Evolutionary conservation across 2,888 invertebrate genomes (phyloP).

Genomic region (Epinotia bilunana): DNA sequence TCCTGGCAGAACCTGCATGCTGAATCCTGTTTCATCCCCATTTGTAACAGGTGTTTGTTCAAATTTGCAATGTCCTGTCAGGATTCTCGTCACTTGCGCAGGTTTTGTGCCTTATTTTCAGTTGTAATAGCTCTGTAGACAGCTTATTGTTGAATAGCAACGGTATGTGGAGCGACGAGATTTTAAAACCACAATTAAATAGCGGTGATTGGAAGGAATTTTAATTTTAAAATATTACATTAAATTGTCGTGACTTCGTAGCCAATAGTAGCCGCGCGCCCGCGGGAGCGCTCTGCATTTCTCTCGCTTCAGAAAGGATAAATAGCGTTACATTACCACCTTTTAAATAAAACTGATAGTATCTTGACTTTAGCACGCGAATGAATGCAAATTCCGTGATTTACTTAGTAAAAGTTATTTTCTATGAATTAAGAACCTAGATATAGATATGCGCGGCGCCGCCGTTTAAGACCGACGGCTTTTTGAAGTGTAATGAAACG

Average conservation of each 20-base stretch:
- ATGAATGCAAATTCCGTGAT: conserved; percentile 21
- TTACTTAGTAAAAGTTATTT: not conserved
- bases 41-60: too few relatives aligned
- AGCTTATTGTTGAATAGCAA: too few relatives aligned
- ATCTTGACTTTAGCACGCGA: conserved; percentile 34
- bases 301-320: conserved; percentile 26
- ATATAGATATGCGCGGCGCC: not conserved
- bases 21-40: too few relatives aligned
- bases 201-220: too few relatives aligned
- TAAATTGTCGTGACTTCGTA: conserved; percentile 8
- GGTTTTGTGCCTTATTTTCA: too few relatives aligned
- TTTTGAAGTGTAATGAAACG: conserved; percentile 2
- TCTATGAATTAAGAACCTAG: not conserved
- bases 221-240: too few relatives aligned
- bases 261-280: conserved; percentile 3
- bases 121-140: too few relatives aligned
- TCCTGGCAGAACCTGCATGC: too few relatives aligned
- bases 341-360: conserved; percentile 32
- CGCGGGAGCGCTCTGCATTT: conserved; percentile 10
- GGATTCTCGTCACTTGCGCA: too few relatives aligned
- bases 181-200: too few relatives aligned
- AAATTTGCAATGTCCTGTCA: too few relatives aligned
- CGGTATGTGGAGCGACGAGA: too few relatives aligned
- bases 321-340: conserved; percentile 35
- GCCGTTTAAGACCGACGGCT: not conserved